Conservation (phyloP, 2,797 vertebrate species). For the Protosalanx chinensis region DNA sequence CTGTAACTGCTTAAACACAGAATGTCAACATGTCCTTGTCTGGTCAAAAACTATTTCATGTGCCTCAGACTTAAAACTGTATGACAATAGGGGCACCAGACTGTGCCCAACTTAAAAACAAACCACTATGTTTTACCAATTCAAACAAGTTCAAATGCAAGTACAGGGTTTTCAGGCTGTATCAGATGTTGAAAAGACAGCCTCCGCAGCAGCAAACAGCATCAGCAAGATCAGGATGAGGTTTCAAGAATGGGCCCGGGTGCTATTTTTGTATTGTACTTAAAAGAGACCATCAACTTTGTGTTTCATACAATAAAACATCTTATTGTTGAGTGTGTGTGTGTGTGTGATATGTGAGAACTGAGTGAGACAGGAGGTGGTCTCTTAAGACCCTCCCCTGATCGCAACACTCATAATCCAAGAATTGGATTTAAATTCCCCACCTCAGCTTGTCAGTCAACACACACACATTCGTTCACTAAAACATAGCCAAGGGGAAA, state of each 20-base stretch:
- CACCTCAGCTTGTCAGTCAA: constrained; percentile 1
- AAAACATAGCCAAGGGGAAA: background rate
- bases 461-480: constrained; percentile 18
- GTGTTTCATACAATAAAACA: no score
- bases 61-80: constrained; percentile 49
- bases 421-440: constrained; percentile 1
- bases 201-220: background rate
- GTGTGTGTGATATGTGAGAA: background rate
- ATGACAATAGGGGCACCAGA: constrained; percentile 21
- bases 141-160: no score
- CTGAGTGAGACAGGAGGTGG: background rate
- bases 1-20: background rate
- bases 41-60: constrained; percentile 27
- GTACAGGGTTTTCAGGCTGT: no score
- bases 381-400: background rate
- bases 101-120: no score
- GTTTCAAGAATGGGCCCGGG: background rate
- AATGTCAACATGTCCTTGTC: no score
- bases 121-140: no score
- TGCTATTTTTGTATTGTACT: background rate
- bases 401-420: background rate
- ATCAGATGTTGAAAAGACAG: background rate
- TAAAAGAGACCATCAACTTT: no score
- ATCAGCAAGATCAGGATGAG: no score
- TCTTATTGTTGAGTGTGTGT: no score